Conservation (phyloP, 2,888 invertebrate species). For the Stenoptilia bipunctidactyla region DNA sequence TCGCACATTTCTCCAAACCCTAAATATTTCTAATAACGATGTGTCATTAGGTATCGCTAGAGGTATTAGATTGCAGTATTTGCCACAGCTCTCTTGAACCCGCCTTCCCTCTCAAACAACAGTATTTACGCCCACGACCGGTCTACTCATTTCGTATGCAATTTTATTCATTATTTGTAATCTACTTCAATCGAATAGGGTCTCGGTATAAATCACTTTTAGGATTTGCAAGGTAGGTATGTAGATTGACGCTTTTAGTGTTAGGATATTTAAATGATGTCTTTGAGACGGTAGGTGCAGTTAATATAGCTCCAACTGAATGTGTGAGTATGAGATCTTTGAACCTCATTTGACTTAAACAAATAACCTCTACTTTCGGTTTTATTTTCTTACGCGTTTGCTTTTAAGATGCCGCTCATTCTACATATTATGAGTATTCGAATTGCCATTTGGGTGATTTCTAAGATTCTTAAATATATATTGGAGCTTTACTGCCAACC, state of each 20-base stretch:
- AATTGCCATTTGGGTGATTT: too few relatives aligned
- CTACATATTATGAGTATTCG: conserved; percentile 4
- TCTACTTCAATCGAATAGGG: conserved; percentile 68
- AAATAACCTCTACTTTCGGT: conserved; percentile 49
- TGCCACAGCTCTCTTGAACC: conserved; percentile 25
- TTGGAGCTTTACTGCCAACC: too few relatives aligned
- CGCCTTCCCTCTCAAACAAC: conserved; percentile 47
- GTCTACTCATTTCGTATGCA: conserved; percentile 67
- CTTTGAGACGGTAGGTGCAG: conserved; percentile 42
- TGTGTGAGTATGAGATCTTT: conserved; percentile 46
- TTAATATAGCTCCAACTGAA: conserved; percentile 54
- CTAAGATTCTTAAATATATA: too few relatives aligned
- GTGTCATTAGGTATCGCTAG: conserved; percentile 26
- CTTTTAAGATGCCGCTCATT: conserved; percentile 41
- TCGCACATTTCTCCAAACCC: too few relatives aligned
- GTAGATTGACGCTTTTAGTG: conserved; percentile 67
- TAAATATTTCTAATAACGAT: conserved; percentile 27
- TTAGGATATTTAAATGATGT: conserved; percentile 58
- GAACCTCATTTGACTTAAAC: conserved; percentile 65
- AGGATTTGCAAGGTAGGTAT: conserved; percentile 61
- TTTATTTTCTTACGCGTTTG: conserved; percentile 42
- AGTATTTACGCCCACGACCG: conserved; percentile 11
- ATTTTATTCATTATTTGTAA: conserved; percentile 70
- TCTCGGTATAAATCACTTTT: conserved; percentile 67
- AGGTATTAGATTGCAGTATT: conserved; percentile 53